Evolutionary conservation across 2,888 invertebrate species (phyloP).

Genomic region (Lithophane leautieri): DNA sequence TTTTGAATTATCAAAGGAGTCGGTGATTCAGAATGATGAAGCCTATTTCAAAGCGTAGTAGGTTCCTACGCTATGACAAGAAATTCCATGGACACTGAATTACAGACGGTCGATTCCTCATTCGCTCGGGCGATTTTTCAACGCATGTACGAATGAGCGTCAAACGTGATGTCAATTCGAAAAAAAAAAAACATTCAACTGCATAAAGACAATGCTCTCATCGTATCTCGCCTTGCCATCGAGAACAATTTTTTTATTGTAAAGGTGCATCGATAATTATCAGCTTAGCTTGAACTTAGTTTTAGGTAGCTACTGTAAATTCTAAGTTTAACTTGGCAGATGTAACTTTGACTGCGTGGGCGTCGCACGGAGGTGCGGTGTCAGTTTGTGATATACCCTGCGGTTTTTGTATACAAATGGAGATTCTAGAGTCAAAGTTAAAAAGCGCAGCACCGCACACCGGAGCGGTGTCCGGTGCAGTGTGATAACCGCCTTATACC

Average conservation of each 20-base stretch:
- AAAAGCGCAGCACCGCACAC: not conserved
- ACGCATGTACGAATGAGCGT: not conserved
- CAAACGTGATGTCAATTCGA: not conserved
- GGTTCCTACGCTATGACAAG: not conserved
- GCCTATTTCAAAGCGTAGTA: not conserved
- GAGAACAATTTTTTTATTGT: not conserved
- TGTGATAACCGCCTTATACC: not conserved
- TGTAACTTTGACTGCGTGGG: no score
- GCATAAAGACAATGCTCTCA: slow-evolving; percentile 30
- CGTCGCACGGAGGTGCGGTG: no score
- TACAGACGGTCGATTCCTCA: not conserved
- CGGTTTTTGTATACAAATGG: not conserved
- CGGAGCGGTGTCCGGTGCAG: not conserved
- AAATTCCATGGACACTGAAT: not conserved
- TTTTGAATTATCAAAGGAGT: not conserved
- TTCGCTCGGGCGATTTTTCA: not conserved
- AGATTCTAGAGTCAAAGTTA: not conserved
- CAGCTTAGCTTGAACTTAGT: slow-evolving; percentile 7
- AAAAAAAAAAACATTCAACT: slow-evolving; percentile 26
- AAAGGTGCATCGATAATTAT: slow-evolving; percentile 19
- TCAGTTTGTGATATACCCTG: not conserved
- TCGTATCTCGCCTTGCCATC: slow-evolving; percentile 7
- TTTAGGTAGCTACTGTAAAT: not conserved
- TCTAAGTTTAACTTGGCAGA: not conserved
- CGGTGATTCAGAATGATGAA: not conserved